Evolutionary conservation across 2,888 invertebrate genomes (phyloP), one percentile per base, ranked within the genome.

Genomic region (Drosophila meridiana): DNA sequence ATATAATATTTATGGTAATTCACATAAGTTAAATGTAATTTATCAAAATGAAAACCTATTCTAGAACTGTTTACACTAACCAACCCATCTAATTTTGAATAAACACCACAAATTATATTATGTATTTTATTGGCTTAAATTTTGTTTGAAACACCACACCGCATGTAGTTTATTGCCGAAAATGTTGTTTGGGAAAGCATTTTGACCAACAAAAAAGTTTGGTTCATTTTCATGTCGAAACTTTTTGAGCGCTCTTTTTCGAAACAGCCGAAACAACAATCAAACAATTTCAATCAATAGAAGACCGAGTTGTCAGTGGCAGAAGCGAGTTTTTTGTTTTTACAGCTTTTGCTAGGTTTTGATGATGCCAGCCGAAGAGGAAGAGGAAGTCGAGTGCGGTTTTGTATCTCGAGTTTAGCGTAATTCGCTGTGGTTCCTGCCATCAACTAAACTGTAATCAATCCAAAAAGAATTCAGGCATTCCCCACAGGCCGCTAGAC

Each of bases 361-460:
- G 47, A 36, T 30, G 28, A 20, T 20, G 20, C 20, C 20, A 20
- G 20, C 20, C 20, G 20, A 20, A 20, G 20, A 20, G 20, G 20
- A 20, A 20, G 62, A 71, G 81, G 85, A 79, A 69, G 67, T 77
- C 55, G 30, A 67, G 55, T 83, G 81, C 50, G 82, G 83, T 85
- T 79, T 76, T 36, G 42, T n/a, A 52, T 52, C 65, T 65, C 69
- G 58, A 69, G 66, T 68, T 66, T 43, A 72, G 53, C 64, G 73
- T 89, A 87, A 89, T 89, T 82, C 76, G 70, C 78, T 76, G 80
- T 69, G 81, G 73, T 80, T 86, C 78, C 75, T 68, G 63, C 59
- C 63, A 48, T 45, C 60, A 42, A 43, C 59, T 28, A 48, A 53
- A 52, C 56, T 76, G 52, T 55, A 65, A 50, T 68, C 66, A 70